A percentile compares a stretch with the other conserved stretches of the same genome.
Evolutionary conservation across 1,140 invertebrate genomes (phyloP).

Genomic region (Drosophila tropicalis): DNA sequence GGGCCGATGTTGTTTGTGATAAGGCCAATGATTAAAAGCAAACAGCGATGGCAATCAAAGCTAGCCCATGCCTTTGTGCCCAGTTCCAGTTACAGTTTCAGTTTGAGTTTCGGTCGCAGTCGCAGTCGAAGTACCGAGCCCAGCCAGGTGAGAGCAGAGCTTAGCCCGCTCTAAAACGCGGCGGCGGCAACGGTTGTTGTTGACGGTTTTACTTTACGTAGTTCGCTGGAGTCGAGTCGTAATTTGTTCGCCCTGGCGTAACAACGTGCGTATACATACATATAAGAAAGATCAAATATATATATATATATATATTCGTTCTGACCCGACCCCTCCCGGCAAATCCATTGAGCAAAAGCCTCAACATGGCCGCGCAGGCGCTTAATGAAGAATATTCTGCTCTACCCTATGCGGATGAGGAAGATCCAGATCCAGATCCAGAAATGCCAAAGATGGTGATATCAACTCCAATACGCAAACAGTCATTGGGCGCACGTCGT

Average conservation of each 20-base stretch:
- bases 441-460: background rate
- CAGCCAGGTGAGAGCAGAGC: conserved; percentile 17
- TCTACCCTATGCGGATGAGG: conserved; percentile 47
- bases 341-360: too few species aligned
- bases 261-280: conserved; percentile 10
- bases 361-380: conserved; percentile 52
- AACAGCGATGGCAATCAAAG: conserved; percentile 54
- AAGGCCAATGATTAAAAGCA: conserved; percentile 69
- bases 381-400: conserved; percentile 41
- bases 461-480: conserved; percentile 27
- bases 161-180: conserved; percentile 26
- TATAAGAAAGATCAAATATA: too few species aligned
- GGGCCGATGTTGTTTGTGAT: conserved; percentile 46
- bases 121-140: conserved; percentile 3
- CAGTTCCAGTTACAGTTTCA: conserved; percentile 19
- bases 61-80: background rate
- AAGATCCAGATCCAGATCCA: background rate
- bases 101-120: background rate
- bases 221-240: conserved; percentile 14
- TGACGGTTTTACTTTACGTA: conserved; percentile 2
- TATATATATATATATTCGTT: too few species aligned
- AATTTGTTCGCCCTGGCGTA: background rate
- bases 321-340: background rate
- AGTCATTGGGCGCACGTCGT: conserved; percentile 47
- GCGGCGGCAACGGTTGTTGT: conserved; percentile 24